Conservation (phyloP, 2,797 vertebrate species). For the Halcyon smyrnensis region DNA sequence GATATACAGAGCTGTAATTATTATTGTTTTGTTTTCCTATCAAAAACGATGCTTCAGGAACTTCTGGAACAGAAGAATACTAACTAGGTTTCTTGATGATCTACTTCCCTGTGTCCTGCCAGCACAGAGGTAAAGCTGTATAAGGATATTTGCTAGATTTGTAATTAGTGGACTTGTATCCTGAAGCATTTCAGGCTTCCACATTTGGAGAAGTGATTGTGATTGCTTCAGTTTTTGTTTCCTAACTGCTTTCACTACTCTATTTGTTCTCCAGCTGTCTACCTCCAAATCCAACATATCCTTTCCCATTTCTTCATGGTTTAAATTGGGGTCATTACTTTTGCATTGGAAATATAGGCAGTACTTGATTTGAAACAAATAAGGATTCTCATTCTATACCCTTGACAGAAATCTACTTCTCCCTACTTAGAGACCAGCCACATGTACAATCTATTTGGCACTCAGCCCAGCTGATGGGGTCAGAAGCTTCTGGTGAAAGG, state of each 20-base stretch:
- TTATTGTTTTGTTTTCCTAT: not conserved
- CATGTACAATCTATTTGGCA: slow-evolving; percentile 12
- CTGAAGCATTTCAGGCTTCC: slow-evolving; percentile 34
- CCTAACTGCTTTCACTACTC: slow-evolving; percentile 31
- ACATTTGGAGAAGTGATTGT: slow-evolving; percentile 42
- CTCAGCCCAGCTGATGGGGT: not conserved
- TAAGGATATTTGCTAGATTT: slow-evolving; percentile 5
- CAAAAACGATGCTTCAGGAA: not conserved
- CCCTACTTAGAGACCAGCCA: not conserved
- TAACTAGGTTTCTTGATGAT: slow-evolving; percentile 31
- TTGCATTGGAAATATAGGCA: not conserved
- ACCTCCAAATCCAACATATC: not conserved
- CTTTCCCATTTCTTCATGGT: slow-evolving; percentile 10
- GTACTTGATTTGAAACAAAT: slow-evolving; percentile 5
- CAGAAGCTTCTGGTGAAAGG: slow-evolving; percentile 4
- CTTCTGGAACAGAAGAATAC: not conserved
- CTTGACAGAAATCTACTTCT: slow-evolving; percentile 10
- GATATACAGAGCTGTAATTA: not conserved
- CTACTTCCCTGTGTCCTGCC: slow-evolving; percentile 47
- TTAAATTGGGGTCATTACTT: not conserved
- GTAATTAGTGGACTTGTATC: slow-evolving; percentile 44
- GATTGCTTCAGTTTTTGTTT: slow-evolving; percentile 52
- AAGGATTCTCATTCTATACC: not conserved
- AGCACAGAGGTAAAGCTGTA: slow-evolving; percentile 32
- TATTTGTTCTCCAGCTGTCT: slow-evolving; percentile 57